Base-by-base conservation (phyloP, 2,113 vertebrate species). In the Polyodon spathula region DNA sequence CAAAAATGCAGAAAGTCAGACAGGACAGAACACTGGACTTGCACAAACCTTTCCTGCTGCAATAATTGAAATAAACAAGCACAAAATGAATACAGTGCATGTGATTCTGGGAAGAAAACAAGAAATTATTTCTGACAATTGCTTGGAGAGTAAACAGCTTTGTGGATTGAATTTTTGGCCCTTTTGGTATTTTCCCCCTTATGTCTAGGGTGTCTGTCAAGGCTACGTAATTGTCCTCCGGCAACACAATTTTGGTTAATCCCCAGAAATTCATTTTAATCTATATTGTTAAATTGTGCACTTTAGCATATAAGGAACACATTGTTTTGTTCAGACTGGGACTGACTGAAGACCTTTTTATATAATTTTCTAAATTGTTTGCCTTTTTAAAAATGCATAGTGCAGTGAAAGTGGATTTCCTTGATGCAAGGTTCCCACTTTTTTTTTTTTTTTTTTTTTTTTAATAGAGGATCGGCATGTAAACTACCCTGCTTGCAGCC, bases 101-200 rank as follows among this genome's bases (percentile, higher is more conserved):
- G 55, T 48, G 37, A 61, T 61, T 58, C 53, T 60, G 51, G 56
- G 64, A 61, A 60, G 66, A 68, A 55, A 58, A 27, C 27, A 27
- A 60, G 48, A 68, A 75, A 70, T 70, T 66, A 62, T 70, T 68
- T 71, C 60, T 66, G 63, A 66, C 68, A 66, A 66, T 62, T 54
- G 63, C 61, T 50, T 10, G 44, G 65, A 72, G 64, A 70, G 70
- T 72, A 72, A 69, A 63, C 65, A 71, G 70, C 67, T 64, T 64
- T 60, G 60, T 71, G 60, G 66, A 56, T 61, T 69, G 65, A 54
- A 64, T 64, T 56, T 15, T 39, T 4, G 50, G 40, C 54, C 63
- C 61, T 56, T 16, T 54, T 58, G 71, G 46, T 27, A 43, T 62
- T 55, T 58, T 43, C 60, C 65, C 56, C 65, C 56, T 63, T 67